Conservation (phyloP, 35 echinoderm and acorn worm species). For the Anneissia japonica region DNA sequence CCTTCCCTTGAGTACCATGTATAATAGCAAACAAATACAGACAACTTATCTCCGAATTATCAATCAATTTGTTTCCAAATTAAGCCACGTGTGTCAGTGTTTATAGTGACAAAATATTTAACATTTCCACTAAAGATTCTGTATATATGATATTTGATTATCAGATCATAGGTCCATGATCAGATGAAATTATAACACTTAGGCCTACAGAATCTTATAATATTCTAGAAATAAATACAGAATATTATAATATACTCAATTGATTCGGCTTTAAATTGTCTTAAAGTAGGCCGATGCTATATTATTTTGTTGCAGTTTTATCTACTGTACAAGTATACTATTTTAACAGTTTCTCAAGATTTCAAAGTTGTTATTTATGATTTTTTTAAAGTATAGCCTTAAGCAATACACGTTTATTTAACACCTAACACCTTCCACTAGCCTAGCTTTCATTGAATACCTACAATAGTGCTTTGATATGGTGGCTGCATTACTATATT, state of each 20-base stretch:
- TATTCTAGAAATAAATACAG: too few species aligned
- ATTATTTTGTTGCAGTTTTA: too few species aligned
- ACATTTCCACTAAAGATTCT: too few species aligned
- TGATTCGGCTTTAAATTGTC: too few species aligned
- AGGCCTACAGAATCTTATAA: too few species aligned
- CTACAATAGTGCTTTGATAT: neutral
- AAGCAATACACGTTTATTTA: neutral
- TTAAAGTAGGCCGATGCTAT: too few species aligned
- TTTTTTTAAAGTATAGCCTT: neutral
- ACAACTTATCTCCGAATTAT: neutral
- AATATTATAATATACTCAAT: too few species aligned
- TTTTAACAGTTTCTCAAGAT: too few species aligned
- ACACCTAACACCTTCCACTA: neutral
- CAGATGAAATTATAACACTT: too few species aligned
- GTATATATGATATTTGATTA: too few species aligned
- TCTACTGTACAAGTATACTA: too few species aligned
- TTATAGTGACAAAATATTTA: neutral
- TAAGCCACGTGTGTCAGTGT: neutral
- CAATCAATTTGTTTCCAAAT: neutral
- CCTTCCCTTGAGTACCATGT: neutral
- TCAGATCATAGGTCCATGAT: too few species aligned
- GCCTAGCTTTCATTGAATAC: neutral
- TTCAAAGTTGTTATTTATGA: neutral
- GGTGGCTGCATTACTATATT: neutral
- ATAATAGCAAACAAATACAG: neutral